phyloP scores from a whole-genome alignment of 2,113 vertebrate genomes.

The Mesitornis unicolor region DNA sequence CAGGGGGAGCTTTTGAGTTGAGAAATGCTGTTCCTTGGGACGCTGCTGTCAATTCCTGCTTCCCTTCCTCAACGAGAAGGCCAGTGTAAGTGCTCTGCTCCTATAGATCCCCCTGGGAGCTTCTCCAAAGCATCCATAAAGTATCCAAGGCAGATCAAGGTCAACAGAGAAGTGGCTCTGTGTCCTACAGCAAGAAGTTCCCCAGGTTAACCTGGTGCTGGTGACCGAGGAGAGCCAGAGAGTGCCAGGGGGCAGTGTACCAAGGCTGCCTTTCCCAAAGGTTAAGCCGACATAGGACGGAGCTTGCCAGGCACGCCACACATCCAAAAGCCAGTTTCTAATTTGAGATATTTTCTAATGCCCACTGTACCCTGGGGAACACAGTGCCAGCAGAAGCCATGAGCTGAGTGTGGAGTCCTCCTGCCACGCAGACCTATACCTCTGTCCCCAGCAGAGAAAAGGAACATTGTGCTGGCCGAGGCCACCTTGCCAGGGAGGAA shows the following conservation, averaged over 20 bases:
- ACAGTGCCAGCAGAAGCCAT: background rate
- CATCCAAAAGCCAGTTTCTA: conserved; percentile 27
- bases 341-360: conserved; percentile 3
- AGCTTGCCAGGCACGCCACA: background rate
- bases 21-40: background rate
- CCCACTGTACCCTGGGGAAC: background rate
- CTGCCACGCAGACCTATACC: background rate
- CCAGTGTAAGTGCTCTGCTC: background rate
- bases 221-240: background rate
- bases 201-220: background rate
- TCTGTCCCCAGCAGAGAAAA: background rate
- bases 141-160: background rate
- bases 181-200: background rate
- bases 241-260: background rate
- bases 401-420: background rate
- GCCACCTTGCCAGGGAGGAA: background rate
- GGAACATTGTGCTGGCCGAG: background rate
- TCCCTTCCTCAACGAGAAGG: background rate
- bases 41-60: background rate
- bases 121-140: background rate
- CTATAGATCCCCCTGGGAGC: background rate
- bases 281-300: background rate
- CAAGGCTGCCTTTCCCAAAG: background rate
- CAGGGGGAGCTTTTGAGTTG: background rate
- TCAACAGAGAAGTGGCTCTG: background rate